Evolutionary conservation across 92 coral and sea anemone genomes (phyloP), one percentile per base, ranked within the genome.

Genomic region (Epizoanthus illoricatus): DNA sequence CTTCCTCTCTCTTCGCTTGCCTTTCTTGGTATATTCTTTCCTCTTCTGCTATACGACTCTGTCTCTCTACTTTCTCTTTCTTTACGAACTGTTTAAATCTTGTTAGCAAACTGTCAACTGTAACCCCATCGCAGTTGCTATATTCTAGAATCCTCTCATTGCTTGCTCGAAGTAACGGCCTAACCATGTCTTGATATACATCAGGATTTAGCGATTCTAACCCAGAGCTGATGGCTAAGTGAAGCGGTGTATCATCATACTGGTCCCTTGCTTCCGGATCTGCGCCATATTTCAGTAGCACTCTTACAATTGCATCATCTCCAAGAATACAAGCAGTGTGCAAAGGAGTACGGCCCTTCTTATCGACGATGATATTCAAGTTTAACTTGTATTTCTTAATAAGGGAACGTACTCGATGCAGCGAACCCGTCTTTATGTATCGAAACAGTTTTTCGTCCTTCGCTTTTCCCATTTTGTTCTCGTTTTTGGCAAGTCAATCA

Each of bases 291-390:
- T 90, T 84, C 20, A 97, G 58, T 55, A 97, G 81, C 17, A 90
- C 69, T 41, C 92, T 84, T 61, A 87, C 88, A 9, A 90, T 85
- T 65, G 94, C 91, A 64, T 90, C 89, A 65, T 97, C 97, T 39
- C 93, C 99, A 56, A 97, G 91, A 75, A 91, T 84, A 79, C 98
- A 97, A 63, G 93, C 91, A 41, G 90, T 76, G 63, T 97, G 99
- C 18, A 97, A 74, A 40, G 92, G 81, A 8, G 93, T 85, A 45
- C 98, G 85, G 62, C 88, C 88, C 16, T 70, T 86, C 23, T 84
- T 71, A 76, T 97, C 97, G 10, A 88, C 84, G 61, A 89, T 63
- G 40, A 74, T 75, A 83, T 91, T 89, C 49, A 93, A 24, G 81
- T 88, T 64, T 16, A 88, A 68, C 20, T 91, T 75, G 79, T 89